Evolutionary conservation across 1,140 invertebrate species (phyloP).

Genomic region (Euschistus heros): DNA sequence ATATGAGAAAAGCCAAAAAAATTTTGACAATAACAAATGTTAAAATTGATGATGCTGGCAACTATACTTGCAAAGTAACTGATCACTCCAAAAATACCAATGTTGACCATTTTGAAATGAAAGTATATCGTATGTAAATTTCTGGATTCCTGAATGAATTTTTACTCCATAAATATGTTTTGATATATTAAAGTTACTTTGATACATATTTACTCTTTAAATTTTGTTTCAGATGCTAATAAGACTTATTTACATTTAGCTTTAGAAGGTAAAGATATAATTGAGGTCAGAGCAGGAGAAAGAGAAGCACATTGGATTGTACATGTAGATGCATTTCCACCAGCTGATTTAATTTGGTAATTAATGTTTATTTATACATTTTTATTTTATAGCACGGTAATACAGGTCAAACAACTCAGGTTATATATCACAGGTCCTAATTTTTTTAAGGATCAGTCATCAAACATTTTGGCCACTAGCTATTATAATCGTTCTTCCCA

Average conservation of each 20-base stretch:
- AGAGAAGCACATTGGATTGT: slow-evolving; percentile 9
- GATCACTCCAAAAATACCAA: not conserved
- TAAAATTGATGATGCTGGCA: not conserved
- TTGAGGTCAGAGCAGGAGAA: not conserved
- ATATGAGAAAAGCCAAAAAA: not conserved
- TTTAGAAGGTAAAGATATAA: not conserved
- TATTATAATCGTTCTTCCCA: too few species aligned
- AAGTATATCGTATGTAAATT: slow-evolving; percentile 7
- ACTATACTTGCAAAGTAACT: not conserved
- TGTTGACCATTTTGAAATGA: not conserved
- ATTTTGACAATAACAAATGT: slow-evolving; percentile 3
- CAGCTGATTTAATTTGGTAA: not conserved
- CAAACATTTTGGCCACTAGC: too few species aligned
- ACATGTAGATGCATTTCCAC: slow-evolving; percentile 1
- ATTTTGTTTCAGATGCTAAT: slow-evolving; percentile 1
- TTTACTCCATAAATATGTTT: too few species aligned
- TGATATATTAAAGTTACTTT: too few species aligned
- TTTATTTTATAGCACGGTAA: too few species aligned
- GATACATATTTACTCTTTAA: not conserved
- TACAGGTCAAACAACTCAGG: too few species aligned
- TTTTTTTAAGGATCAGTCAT: too few species aligned
- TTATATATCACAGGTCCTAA: too few species aligned
- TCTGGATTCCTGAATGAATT: not conserved
- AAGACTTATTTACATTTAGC: not conserved
- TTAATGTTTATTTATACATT: too few species aligned